These are phyloP conservation scores for Mallateleia sp. DNA, from an alignment of 2,888 invertebrate genomes.

Conservation along the genomic window DNA sequence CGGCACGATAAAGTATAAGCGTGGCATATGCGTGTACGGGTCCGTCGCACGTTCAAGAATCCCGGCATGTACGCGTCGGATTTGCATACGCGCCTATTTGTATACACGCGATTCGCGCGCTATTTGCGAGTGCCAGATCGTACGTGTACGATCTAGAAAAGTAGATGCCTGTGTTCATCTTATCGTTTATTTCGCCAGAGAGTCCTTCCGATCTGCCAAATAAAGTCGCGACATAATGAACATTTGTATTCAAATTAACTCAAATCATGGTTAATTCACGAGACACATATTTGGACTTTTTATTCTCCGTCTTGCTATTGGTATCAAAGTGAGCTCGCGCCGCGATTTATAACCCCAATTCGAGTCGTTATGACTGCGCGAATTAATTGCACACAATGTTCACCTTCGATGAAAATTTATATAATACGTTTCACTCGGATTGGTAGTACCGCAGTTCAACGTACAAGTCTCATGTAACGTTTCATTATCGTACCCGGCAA, in stretches of 20 bases:
- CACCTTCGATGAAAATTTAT: constrained; percentile 53
- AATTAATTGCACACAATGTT: constrained; percentile 51
- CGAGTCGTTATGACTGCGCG: too few species aligned
- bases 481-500: constrained; percentile 54
- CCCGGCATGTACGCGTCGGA: constrained; percentile 58
- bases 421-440: constrained; percentile 41
- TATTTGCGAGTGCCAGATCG: constrained; percentile 76
- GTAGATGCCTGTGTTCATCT: constrained; percentile 73
- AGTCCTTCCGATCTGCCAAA: constrained; percentile 26
- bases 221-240: constrained; percentile 67
- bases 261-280: constrained; percentile 50
- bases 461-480: constrained; percentile 45
- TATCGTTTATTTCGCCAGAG: constrained; percentile 49
- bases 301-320: constrained; percentile 14
- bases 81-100: constrained; percentile 73
- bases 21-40: constrained; percentile 67
- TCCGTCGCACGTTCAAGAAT: constrained; percentile 70
- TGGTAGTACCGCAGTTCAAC: constrained; percentile 38
- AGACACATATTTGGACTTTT: constrained; percentile 9
- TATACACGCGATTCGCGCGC: constrained; percentile 75
- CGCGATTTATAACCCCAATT: constrained; percentile 10
- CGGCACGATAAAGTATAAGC: constrained; percentile 43
- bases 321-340: constrained; percentile 21
- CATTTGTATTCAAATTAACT: constrained; percentile 71
- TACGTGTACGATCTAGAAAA: constrained; percentile 72